Percentiles rank a stretch among this genome's conserved stretches.
Conservation (phyloP, 2,113 vertebrate genomes). For the Uropsilus gracilis region DNA sequence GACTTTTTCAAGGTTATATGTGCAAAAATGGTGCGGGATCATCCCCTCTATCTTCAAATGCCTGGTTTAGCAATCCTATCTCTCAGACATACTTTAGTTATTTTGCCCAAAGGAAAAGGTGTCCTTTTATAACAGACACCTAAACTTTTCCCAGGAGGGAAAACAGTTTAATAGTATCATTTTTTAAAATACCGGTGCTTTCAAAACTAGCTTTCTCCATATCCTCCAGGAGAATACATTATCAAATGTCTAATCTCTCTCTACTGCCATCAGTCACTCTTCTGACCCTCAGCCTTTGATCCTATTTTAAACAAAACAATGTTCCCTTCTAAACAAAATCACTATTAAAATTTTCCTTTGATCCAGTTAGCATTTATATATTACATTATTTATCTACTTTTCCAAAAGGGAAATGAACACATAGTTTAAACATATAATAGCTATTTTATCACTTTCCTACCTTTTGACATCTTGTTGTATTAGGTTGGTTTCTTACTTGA, state of each 20-base stretch:
- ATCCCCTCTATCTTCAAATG: neutral
- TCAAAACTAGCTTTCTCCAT: conserved; percentile 61
- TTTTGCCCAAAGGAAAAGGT: conserved; percentile 76
- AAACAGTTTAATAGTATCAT: conserved; percentile 78
- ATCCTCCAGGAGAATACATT: conserved; percentile 70
- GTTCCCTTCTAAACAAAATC: conserved; percentile 52
- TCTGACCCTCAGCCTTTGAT: conserved; percentile 50
- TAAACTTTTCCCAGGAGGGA: conserved; percentile 73
- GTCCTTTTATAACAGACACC: conserved; percentile 72
- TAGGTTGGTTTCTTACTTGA: neutral
- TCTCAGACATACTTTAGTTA: conserved; percentile 66
- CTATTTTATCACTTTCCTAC: neutral
- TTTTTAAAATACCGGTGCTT: conserved; percentile 65
- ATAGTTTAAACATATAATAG: neutral
- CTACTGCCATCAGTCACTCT: conserved; percentile 56
- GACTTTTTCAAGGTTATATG: conserved; percentile 72
- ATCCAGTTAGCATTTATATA: neutral
- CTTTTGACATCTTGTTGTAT: neutral
- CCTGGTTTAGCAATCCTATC: conserved; percentile 54
- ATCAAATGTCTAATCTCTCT: conserved; percentile 58
- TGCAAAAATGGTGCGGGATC: conserved; percentile 43
- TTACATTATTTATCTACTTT: neutral
- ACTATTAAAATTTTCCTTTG: neutral
- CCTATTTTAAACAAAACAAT: conserved; percentile 59
- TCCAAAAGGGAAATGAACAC: conserved; percentile 6